These are phyloP conservation scores for Microcebus ravelobensis DNA, from an alignment of 2,113 vertebrate species.

Conservation along the genomic window DNA sequence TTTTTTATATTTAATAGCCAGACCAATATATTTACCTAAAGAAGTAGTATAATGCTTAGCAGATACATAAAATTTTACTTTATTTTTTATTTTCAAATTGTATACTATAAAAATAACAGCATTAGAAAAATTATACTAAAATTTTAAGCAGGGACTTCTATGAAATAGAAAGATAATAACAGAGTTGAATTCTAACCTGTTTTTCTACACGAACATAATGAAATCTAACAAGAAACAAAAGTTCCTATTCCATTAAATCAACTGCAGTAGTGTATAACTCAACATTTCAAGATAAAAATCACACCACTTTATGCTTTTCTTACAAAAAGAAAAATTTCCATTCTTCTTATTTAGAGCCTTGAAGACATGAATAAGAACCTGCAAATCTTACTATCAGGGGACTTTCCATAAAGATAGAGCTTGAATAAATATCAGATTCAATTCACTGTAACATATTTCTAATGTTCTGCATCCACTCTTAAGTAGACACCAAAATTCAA, in stretches of 20 bases:
- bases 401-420: not conserved
- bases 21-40: not conserved
- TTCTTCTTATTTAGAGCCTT: not conserved
- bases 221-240: not conserved
- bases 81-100: slow-evolving; percentile 29
- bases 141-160: not conserved
- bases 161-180: slow-evolving; percentile 5
- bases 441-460: not conserved
- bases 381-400: not conserved
- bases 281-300: not conserved
- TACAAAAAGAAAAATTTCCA: not conserved
- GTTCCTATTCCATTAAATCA: not conserved
- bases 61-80: not conserved
- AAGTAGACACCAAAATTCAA: not conserved
- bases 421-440: not conserved
- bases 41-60: not conserved
- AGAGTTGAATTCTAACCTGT: not conserved
- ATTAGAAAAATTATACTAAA: not conserved
- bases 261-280: not conserved
- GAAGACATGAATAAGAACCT: not conserved
- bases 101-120: not conserved
- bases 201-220: not conserved
- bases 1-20: not conserved
- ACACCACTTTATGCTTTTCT: not conserved
- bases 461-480: not conserved